Base-by-base conservation (phyloP, 1,140 invertebrate genomes). In the Atta cephalotes region DNA sequence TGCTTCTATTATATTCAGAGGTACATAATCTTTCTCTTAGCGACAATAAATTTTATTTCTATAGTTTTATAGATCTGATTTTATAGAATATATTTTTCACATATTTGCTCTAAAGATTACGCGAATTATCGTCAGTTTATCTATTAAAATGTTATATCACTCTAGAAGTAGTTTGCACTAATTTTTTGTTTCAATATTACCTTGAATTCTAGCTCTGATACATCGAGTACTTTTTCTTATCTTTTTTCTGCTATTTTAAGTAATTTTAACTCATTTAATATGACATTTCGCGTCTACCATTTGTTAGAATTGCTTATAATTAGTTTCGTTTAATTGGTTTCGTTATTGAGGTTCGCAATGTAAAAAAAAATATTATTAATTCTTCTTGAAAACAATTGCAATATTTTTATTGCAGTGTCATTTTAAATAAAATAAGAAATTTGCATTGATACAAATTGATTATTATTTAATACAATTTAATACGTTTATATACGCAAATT, bases 221-320 rank as follows among this genome's bases (percentile, higher is more conserved):
- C 4, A 14, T 18, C 6, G 5, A 1, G 9, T 18, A 21, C 9
- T 9, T 51, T 35, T 65, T 53, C n/a, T 65, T 79, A 2, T 18
- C 31, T 49, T 18, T 18, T 39, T 76, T 39, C 5, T 18, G 14
- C 1, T 2, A 10, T 39, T 77, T 28, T 35, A 16, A 7, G 9
- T 14, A 35, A 76, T 25, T 25, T 14, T 9, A 18, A 6, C 31
- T 45, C 6, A 25, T 16, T 58, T n/a, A 78, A n/a, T 31, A 78
- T 45, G 12, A 45, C 39, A 45, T 45, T 45, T 78, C 65, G 39
- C 65, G 5, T 79, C 39, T 31, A 60, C 76, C 7, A 79, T 65
- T 25, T 79, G 60, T n/a, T 65, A 31, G 25, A 79, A 65, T 79
- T 35, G 60, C 49, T 31, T 79, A n/a, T 45, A 45, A 45, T 10